phyloP scores from a whole-genome alignment of 2,797 vertebrate species.

The Eulemur coronatus region DNA sequence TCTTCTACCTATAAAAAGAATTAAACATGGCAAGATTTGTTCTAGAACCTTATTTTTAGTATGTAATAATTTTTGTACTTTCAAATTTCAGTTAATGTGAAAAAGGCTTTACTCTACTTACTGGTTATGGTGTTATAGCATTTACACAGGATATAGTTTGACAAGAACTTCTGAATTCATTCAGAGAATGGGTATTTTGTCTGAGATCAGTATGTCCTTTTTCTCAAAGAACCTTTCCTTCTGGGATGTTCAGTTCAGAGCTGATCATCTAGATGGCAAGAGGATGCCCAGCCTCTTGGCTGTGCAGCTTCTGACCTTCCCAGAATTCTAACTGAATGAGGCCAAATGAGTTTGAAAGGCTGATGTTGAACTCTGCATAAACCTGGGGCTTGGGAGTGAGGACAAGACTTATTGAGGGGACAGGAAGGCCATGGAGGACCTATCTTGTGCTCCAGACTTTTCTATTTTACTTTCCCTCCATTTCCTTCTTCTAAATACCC shows the following conservation, averaged over 20 bases:
- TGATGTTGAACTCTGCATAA: neutral
- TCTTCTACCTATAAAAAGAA: neutral
- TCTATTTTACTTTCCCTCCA: neutral
- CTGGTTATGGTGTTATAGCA: neutral
- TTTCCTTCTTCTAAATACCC: neutral
- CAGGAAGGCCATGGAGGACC: neutral
- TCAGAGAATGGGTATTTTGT: neutral
- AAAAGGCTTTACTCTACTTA: neutral
- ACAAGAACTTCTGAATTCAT: neutral
- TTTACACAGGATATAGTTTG: neutral
- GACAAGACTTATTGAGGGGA: neutral
- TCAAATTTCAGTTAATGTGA: neutral
- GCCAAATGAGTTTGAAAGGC: neutral
- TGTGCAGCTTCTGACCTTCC: neutral
- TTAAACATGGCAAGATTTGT: neutral
- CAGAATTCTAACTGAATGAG: neutral
- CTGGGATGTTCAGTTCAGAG: neutral
- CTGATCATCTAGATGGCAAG: neutral
- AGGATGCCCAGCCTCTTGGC: neutral
- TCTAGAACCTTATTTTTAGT: neutral
- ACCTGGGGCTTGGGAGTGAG: neutral
- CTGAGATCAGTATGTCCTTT: slow-evolving; percentile 20
- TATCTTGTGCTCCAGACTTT: neutral
- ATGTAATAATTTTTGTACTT: neutral
- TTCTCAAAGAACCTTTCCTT: neutral